Evolutionary conservation across 2,113 vertebrate genomes (phyloP), one percentile per base, ranked within the genome.

Genomic region (Rafetus swinhoei): DNA sequence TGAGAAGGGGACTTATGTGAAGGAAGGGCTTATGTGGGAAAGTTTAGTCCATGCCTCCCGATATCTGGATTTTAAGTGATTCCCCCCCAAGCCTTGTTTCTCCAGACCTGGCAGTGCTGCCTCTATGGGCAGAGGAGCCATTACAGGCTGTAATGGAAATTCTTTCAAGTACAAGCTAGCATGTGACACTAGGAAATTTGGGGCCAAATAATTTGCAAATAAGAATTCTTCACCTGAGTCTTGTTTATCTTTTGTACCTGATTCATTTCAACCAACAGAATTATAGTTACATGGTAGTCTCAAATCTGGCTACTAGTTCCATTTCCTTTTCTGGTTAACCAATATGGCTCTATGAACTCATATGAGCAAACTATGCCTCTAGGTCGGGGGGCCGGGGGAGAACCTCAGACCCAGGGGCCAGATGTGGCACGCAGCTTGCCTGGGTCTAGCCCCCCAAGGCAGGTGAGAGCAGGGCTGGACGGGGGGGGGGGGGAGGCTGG

Each of bases 251-350:
- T 35, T 72, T 35, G 65, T 35, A 29, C 12, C 25, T 62, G 59
- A 62, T 35, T 72, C n/a, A 72, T 72, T 72, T 72, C n/a, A 21
- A 35, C 65, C 65, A 72, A 72, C n/a, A 35, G n/a, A 72, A 35
- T 72, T n/a, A n/a, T 9, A n/a, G 15, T 90, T 79, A 80, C 27
- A 10, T 4, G 83, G n/a, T 39, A 27, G 2, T 35, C 72, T 25
- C 55, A n/a, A 80, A 25, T 56, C 25, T 1, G 1, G 62, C 50
- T 0, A 0, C 12, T 53, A 62, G 0, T 50, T 65, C 35, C 0
- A 0, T 11, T 87, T 1, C 25, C 15, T n/a, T 84, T 82, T 7
- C 55, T 62, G 16, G 21, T 35, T 4, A 50, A 50, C 32, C 11
- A 77, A 21, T 24, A 85, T 59, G 72, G 4, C 55, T 65, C 65